These are phyloP conservation scores for Haliclystus octoradiatus DNA, from an alignment of 30 jellyfish, hydroid and myxozoan genomes.

Conservation along the genomic window DNA sequence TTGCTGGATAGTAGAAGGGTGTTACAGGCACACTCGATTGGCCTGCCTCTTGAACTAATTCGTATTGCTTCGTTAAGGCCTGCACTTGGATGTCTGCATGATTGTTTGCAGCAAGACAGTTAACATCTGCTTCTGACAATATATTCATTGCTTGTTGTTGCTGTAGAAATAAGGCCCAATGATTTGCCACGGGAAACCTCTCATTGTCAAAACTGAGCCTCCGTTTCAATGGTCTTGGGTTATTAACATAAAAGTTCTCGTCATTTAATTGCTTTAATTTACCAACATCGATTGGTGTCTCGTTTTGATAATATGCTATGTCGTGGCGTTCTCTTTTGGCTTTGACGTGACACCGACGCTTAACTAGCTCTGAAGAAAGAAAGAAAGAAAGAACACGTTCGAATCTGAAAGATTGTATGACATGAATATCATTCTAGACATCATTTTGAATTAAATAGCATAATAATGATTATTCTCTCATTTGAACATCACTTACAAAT, in stretches of 20 bases:
- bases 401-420: too few species aligned
- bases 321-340: constrained; percentile 19
- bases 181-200: background rate
- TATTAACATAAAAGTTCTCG: background rate
- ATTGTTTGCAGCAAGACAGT: background rate
- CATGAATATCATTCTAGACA: too few species aligned
- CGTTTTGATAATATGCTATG: constrained; percentile 10
- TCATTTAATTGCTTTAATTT: background rate
- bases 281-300: background rate
- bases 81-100: background rate
- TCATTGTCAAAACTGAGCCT: background rate
- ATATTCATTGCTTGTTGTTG: background rate
- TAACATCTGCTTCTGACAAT: background rate
- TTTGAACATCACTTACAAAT: too few species aligned
- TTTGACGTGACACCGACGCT: constrained; percentile 55
- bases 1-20: background rate
- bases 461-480: too few species aligned
- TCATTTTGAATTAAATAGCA: too few species aligned
- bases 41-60: background rate
- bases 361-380: constrained; percentile 32
- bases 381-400: background rate
- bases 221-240: background rate
- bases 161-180: background rate
- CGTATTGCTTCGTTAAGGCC: background rate
- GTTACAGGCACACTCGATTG: background rate